A percentile compares a stretch with the other conserved stretches of the same genome.
Evolutionary conservation across 1,140 invertebrate genomes (phyloP).

Genomic region (Drosophila mauritiana): DNA sequence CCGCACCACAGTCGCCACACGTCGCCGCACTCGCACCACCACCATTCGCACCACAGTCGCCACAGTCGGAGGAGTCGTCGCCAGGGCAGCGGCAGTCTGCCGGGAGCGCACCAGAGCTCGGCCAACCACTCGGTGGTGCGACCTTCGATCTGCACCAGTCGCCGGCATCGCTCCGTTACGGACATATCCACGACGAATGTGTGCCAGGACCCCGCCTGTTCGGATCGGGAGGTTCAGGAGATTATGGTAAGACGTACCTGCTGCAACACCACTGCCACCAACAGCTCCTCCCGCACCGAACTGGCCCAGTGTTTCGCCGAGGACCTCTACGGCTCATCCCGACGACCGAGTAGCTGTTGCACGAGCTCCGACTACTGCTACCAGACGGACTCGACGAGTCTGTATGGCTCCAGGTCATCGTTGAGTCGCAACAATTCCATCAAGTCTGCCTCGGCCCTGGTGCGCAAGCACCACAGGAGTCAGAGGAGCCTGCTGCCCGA

Average conservation of each 20-base stretch:
- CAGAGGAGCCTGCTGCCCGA: constrained; percentile 44
- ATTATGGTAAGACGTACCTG: constrained; percentile 70
- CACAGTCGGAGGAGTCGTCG: constrained; percentile 60
- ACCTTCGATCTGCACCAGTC: constrained; percentile 55
- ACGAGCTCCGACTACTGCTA: constrained; percentile 83
- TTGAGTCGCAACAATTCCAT: constrained; percentile 81
- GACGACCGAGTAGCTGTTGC: constrained; percentile 78
- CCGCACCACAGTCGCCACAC: constrained; percentile 74
- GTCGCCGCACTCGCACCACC: constrained; percentile 58
- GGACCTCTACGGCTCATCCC: constrained; percentile 74
- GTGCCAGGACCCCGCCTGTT: constrained; percentile 71
- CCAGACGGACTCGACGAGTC: constrained; percentile 81
- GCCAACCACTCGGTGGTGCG: constrained; percentile 24
- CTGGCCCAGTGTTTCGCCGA: constrained; percentile 80
- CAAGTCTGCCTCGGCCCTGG: constrained; percentile 74
- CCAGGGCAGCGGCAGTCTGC: constrained; percentile 71
- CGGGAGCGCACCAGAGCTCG: constrained; percentile 55
- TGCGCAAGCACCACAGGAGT: constrained; percentile 64
- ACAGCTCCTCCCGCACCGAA: constrained; percentile 64
- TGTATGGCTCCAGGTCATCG: constrained; percentile 80
- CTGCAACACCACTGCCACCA: constrained; percentile 60
- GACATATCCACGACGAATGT: constrained; percentile 69
- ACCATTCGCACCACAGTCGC: constrained; percentile 58
- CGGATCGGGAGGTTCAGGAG: constrained; percentile 77
- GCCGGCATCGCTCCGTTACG: constrained; percentile 77